Evolutionary conservation across 1,140 invertebrate species (phyloP).

Genomic region (Mactra quadrangularis): DNA sequence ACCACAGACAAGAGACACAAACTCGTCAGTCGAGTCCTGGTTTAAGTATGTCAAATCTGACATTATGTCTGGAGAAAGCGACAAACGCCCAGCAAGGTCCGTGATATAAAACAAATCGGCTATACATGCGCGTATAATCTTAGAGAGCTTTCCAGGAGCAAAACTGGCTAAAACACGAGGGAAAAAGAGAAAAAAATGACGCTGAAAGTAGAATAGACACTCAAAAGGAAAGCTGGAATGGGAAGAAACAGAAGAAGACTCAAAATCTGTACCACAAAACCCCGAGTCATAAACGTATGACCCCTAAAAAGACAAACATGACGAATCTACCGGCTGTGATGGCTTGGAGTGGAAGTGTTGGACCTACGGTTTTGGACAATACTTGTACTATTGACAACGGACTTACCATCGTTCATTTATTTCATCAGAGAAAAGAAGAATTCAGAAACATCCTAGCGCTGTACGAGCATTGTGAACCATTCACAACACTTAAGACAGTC

Average conservation of each 20-base stretch:
- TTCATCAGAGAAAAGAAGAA: neutral
- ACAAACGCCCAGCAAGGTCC: neutral
- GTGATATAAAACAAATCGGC: neutral
- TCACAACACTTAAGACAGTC: neutral
- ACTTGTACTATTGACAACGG: constrained; percentile 17
- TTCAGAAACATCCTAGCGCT: neutral
- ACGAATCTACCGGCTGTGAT: constrained; percentile 2
- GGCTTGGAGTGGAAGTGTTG: neutral
- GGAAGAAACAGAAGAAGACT: neutral
- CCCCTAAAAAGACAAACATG: neutral
- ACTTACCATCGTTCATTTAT: neutral
- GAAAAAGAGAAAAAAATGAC: neutral
- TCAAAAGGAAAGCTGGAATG: constrained; percentile 13
- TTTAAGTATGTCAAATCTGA: constrained; percentile 6
- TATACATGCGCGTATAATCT: neutral
- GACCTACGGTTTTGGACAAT: neutral
- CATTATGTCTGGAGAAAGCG: neutral
- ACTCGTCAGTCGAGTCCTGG: constrained; percentile 5
- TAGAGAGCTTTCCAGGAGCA: neutral
- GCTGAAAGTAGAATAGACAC: neutral
- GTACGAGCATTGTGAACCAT: neutral
- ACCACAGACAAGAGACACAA: neutral
- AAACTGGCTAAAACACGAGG: neutral
- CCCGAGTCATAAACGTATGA: too few species aligned
- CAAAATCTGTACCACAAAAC: constrained; percentile 11